Conservation (phyloP, 2,113 vertebrate genomes). For the Phaethornis superciliosus region DNA sequence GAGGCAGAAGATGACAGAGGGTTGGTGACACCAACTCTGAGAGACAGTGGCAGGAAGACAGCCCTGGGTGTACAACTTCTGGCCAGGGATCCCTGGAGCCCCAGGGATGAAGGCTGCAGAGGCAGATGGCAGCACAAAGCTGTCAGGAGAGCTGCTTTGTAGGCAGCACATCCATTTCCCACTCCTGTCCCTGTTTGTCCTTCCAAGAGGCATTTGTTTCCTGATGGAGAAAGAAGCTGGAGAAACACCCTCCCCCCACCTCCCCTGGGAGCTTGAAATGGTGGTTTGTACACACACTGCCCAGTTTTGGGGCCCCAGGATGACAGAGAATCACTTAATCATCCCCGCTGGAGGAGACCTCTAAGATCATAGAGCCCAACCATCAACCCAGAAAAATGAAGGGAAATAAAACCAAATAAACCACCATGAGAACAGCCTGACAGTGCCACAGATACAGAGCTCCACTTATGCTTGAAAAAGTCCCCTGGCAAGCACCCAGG, state of each 20-base stretch:
- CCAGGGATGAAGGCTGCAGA: not conserved
- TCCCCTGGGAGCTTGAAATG: not conserved
- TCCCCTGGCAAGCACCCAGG: fast-evolving
- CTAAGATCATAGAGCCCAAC: too few relatives aligned
- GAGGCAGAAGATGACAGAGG: not conserved
- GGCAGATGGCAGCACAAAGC: not conserved
- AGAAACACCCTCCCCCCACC: not conserved
- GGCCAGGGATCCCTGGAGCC: not conserved
- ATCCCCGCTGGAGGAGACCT: too few relatives aligned
- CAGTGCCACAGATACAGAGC: too few relatives aligned
- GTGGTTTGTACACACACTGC: not conserved
- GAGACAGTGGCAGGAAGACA: not conserved
- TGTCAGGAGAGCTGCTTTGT: not conserved
- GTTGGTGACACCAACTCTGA: not conserved
- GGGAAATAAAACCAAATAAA: too few relatives aligned
- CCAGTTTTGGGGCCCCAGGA: not conserved
- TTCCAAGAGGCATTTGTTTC: not conserved
- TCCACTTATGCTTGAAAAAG: not conserved
- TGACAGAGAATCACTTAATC: too few relatives aligned
- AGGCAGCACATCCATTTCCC: not conserved
- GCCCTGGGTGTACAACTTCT: not conserved
- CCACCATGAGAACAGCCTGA: too few relatives aligned
- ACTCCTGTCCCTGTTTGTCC: not conserved
- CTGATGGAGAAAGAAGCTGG: too few relatives aligned
- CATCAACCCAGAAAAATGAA: too few relatives aligned